Percentiles rank a stretch among this genome's conserved stretches.
phyloP scores from a whole-genome alignment of 2,113 vertebrate genomes.

The Plecturocebus donacophilus region DNA sequence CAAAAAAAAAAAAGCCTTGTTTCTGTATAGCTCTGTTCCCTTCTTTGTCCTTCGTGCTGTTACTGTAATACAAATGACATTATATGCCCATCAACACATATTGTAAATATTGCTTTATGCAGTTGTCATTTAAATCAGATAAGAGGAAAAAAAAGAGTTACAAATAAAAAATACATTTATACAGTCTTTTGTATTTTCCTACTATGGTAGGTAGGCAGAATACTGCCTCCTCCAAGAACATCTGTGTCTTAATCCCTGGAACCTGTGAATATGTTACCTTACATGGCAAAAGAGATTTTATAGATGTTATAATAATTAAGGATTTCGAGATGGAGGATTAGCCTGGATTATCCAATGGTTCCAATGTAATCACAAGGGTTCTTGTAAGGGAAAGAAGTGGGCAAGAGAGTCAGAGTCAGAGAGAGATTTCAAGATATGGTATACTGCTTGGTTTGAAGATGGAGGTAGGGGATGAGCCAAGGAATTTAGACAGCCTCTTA shows the following conservation, averaged over 20 bases:
- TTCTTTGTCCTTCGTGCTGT: neutral
- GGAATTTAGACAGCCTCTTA: neutral
- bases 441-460: neutral
- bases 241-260: neutral
- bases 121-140: neutral
- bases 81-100: neutral
- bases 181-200: neutral
- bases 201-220: neutral
- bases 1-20: neutral
- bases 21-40: neutral
- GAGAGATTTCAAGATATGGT: slow-evolving; percentile 31
- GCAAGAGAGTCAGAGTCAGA: neutral
- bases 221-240: neutral
- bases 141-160: neutral
- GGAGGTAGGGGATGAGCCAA: neutral
- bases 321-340: neutral
- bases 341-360: neutral
- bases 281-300: neutral
- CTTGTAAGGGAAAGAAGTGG: neutral
- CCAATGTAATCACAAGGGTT: neutral
- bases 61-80: neutral
- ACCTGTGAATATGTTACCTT: neutral
- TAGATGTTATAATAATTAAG: neutral
- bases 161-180: neutral
- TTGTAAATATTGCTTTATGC: neutral